A percentile compares a stretch with the other conserved stretches of the same genome.
phyloP scores from a whole-genome alignment of 2,888 invertebrate genomes.

The Polymixis flavicincta region DNA sequence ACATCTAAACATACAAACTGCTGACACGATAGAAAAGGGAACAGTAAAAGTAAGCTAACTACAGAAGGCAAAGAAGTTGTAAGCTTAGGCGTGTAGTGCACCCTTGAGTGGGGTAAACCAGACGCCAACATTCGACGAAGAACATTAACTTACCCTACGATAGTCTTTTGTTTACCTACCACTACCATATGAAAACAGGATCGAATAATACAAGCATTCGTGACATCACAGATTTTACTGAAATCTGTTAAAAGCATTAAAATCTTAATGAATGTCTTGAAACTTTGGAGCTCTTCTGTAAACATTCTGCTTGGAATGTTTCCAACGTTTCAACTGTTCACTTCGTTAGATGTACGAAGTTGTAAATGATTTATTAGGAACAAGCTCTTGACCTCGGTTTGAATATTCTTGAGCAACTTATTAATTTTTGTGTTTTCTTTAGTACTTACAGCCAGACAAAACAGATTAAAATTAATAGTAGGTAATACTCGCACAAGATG shows the following conservation, averaged over 20 bases:
- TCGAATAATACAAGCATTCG: conserved; percentile 5
- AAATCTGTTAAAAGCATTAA: neutral
- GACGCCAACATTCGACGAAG: neutral
- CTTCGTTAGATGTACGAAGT: neutral
- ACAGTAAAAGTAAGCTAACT: conserved; percentile 1
- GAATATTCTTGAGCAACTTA: neutral
- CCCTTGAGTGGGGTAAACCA: conserved; percentile 43
- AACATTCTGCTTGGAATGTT: conserved; percentile 12
- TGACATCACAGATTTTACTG: neutral
- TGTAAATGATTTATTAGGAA: conserved; percentile 2
- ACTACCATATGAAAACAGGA: conserved; percentile 10
- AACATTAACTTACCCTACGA: neutral
- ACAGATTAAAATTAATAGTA: neutral
- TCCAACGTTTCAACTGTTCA: conserved; percentile 14
- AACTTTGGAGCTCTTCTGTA: neutral
- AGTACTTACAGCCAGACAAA: neutral
- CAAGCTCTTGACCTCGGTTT: neutral
- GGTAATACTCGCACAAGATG: neutral
- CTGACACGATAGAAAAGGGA: neutral
- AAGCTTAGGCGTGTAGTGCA: neutral
- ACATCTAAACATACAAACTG: too few relatives aligned
- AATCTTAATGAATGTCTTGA: conserved; percentile 7
- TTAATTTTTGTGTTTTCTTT: neutral
- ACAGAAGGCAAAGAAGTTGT: neutral
- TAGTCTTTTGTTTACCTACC: conserved; percentile 25